A percentile compares a stretch with the other conserved stretches of the same genome.
These are phyloP conservation scores for Thaumetopoea pityocampa DNA, from an alignment of 1,140 invertebrate genomes.

Conservation along the genomic window DNA sequence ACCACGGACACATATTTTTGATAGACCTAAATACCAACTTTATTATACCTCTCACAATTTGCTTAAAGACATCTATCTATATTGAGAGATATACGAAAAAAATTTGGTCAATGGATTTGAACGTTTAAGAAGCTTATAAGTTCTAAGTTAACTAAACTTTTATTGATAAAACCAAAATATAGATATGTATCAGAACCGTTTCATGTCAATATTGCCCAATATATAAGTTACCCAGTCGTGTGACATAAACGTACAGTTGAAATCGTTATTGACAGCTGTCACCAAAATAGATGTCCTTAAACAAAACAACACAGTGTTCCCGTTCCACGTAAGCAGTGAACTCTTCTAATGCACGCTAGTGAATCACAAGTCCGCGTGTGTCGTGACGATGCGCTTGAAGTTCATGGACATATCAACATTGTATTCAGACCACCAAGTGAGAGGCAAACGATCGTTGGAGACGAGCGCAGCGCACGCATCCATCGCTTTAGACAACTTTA, in stretches of 20 bases:
- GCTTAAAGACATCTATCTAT: conserved; percentile 54
- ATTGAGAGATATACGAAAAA: too few relatives aligned
- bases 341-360: conserved; percentile 65
- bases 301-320: conserved; percentile 42
- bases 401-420: conserved; percentile 48
- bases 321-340: conserved; percentile 70
- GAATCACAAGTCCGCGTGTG: conserved; percentile 44
- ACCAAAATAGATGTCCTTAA: conserved; percentile 47
- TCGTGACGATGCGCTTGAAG: conserved; percentile 55
- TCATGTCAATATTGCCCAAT: too few relatives aligned
- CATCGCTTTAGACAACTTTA: neutral
- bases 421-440: conserved; percentile 58
- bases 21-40: conserved; percentile 36
- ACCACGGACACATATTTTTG: conserved; percentile 38
- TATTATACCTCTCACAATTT: conserved; percentile 28
- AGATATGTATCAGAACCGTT: too few relatives aligned
- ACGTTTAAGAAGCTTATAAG: too few relatives aligned
- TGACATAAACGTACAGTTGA: too few relatives aligned
- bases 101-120: too few relatives aligned
- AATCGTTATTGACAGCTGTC: too few relatives aligned
- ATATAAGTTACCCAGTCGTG: too few relatives aligned
- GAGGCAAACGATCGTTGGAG: conserved; percentile 51
- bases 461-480: conserved; percentile 36
- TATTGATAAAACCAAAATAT: too few relatives aligned
- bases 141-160: too few relatives aligned